Base-by-base conservation (phyloP, 2,113 vertebrate genomes). In the Platysteira castanea region DNA sequence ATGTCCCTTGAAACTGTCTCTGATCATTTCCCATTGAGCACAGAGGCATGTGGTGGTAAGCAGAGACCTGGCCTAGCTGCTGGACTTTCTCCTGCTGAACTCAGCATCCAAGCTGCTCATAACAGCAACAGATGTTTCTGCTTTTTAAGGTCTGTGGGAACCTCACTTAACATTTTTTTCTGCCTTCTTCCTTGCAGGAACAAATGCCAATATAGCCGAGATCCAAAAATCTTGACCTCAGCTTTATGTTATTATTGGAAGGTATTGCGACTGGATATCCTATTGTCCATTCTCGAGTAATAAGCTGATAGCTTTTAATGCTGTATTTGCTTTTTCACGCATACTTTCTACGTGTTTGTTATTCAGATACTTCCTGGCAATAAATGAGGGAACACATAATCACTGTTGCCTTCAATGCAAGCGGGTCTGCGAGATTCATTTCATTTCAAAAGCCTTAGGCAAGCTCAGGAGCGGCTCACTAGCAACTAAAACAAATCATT, bases 61-160 rank as follows among this genome's bases (percentile, higher is more conserved):
- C 33, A 63, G 60, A 87, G 92, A 95, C 89, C 92, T 96, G 86
- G 74, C 90, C 91, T 92, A 70, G 49, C 73, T 84, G 83, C 75
- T 95, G 87, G 88, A 92, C 85, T 89, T 96, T 96, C 92, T 95
- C 75, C 78, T 94, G 92, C 95, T 95, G 94, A 94, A 88, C 79
- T 95, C 90, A 90, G 82, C 94, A 95, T 67, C 65, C 0, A 39
- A 94, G 42, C 84, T 75, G 75, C 53, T 96, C 91, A 78, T 90
- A 88, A 70, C 90, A 84, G 60, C 56, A 85, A 94, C 97, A 98
- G 95, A 96, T 98, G 97, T 97, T 98, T 98, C 90, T 97, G 93
- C 76, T 97, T 97, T 97, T 89, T 93, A 95, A 93, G 71, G 74
- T 96, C 95, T 98, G 93, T 97, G 97, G 95, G 96, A 98, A 97